These are phyloP conservation scores for Bergia puertoricense DNA, from an alignment of 92 coral and sea anemone genomes.

Conservation along the genomic window DNA sequence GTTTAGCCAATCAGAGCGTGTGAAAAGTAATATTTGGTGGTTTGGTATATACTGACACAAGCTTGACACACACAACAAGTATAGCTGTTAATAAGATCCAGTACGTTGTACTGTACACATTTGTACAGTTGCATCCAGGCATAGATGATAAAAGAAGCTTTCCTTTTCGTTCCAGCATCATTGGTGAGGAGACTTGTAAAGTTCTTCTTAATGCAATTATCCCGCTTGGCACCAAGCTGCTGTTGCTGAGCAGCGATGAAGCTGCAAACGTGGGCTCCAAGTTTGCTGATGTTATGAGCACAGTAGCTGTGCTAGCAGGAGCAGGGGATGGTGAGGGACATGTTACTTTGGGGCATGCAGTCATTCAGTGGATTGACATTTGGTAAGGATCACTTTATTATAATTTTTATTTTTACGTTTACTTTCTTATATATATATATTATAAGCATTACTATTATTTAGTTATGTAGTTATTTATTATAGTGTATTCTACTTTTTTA, in stretches of 20 bases:
- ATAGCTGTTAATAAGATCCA: no score
- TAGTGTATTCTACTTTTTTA: no score
- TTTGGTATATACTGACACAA: no score
- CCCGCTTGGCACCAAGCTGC: constrained; percentile 83
- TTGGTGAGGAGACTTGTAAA: constrained; percentile 60
- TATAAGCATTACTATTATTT: no score
- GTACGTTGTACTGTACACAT: no score
- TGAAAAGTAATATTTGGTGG: no score
- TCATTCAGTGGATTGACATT: constrained; percentile 85
- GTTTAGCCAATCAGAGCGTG: no score
- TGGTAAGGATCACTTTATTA: constrained; percentile 61
- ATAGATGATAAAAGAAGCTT: background rate
- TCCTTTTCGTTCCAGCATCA: constrained; percentile 50
- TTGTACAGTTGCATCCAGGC: no score
- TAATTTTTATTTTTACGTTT: no score
- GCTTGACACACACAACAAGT: no score
- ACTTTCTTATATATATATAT: no score
- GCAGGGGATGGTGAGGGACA: constrained; percentile 94
- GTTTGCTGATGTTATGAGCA: constrained; percentile 86
- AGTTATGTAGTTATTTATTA: no score
- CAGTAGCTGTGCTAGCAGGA: constrained; percentile 87
- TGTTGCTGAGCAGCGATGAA: constrained; percentile 69
- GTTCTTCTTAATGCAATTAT: constrained; percentile 72
- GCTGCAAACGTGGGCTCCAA: constrained; percentile 82
- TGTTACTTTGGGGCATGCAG: constrained; percentile 79